Evolutionary conservation across 1,140 invertebrate genomes (phyloP).

Genomic region (Temnothorax curvispinosus): DNA sequence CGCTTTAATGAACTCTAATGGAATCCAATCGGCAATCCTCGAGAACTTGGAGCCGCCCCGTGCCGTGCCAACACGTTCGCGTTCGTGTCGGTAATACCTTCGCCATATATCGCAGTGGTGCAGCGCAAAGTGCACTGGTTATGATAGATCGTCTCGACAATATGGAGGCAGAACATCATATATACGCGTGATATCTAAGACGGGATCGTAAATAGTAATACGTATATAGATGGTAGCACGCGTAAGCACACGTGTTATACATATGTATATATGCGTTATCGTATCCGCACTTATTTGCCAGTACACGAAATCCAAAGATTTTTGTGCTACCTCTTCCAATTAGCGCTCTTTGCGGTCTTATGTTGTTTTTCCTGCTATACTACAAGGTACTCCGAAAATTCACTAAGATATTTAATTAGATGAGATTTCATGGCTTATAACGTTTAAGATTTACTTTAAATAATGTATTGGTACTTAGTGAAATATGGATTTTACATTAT

Average conservation of each 20-base stretch:
- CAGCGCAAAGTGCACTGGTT: constrained; percentile 64
- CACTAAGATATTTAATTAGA: not conserved
- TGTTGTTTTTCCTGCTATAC: not conserved
- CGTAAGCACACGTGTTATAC: not conserved
- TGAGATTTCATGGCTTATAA: not conserved
- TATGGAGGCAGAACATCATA: constrained; percentile 55
- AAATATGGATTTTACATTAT: not conserved
- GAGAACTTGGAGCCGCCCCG: constrained; percentile 42
- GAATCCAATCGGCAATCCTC: constrained; percentile 68
- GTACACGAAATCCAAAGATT: not conserved
- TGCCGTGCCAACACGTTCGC: constrained; percentile 38
- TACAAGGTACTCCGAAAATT: not conserved
- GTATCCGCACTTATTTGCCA: not conserved
- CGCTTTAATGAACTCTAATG: constrained; percentile 70
- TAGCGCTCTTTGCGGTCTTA: not conserved
- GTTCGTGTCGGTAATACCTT: constrained; percentile 58
- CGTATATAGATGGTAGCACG: constrained; percentile 5
- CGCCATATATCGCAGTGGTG: constrained; percentile 33
- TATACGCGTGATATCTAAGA: constrained; percentile 36
- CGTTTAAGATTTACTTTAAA: not conserved
- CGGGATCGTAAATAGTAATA: constrained; percentile 57
- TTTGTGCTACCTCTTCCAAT: not conserved
- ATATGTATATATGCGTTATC: not conserved
- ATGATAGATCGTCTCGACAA: constrained; percentile 77
- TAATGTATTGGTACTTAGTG: not conserved